Evolutionary conservation across 2,888 invertebrate genomes (phyloP).

Genomic region (Zygothrica quintamaculata): DNA sequence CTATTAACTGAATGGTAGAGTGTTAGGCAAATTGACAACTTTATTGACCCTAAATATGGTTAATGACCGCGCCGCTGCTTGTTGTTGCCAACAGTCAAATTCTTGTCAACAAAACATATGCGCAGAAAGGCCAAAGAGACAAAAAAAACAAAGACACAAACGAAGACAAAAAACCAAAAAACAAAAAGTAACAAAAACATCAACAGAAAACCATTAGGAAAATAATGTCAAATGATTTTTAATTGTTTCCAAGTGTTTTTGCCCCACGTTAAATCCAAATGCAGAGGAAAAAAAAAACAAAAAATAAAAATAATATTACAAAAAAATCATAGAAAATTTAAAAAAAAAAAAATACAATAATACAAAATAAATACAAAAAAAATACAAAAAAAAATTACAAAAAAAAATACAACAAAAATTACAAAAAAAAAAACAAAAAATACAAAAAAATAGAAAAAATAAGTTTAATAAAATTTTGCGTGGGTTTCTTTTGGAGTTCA

Average conservation of each 20-base stretch:
- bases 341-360: no score
- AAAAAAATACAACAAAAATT: no score
- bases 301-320: no score
- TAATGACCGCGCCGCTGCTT: constrained; percentile 63
- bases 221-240: constrained; percentile 73
- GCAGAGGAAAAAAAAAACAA: no score
- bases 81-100: constrained; percentile 33
- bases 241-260: constrained; percentile 66
- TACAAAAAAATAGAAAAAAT: no score
- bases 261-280: constrained; percentile 20
- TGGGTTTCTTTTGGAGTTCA: background rate
- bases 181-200: constrained; percentile 7
- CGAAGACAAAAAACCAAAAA: no score
- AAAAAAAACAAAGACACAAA: no score
- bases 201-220: constrained; percentile 53
- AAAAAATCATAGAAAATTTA: no score
- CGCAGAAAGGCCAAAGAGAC: constrained; percentile 1
- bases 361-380: no score
- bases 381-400: no score
- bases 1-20: constrained; percentile 14
- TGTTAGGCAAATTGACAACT: constrained; percentile 69
- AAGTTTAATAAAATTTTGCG: no score
- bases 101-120: constrained; percentile 59
- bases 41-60: constrained; percentile 76
- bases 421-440: constrained; percentile 33